phyloP scores from a whole-genome alignment of 2,888 invertebrate genomes.

The Dyspetes luteomarginatus region DNA sequence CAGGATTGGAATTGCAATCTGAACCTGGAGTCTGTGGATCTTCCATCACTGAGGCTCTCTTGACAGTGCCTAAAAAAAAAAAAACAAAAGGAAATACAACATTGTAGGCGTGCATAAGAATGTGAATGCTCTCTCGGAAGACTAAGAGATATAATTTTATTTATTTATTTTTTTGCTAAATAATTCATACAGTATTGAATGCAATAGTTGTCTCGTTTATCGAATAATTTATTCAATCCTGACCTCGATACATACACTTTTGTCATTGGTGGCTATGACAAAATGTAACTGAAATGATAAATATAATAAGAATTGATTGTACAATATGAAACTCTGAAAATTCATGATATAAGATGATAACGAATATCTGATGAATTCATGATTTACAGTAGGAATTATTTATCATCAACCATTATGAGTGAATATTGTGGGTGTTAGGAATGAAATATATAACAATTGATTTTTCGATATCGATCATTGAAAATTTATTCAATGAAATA shows the following conservation, averaged over 20 bases:
- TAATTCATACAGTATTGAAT: constrained; percentile 54
- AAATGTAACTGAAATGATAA: constrained; percentile 4
- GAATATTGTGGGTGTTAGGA: neutral
- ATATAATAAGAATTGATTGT: constrained; percentile 26
- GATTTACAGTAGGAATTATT: neutral
- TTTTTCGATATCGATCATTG: neutral
- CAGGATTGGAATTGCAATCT: constrained; percentile 86
- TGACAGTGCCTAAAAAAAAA: constrained; percentile 73
- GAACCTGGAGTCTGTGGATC: constrained; percentile 85
- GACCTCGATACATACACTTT: constrained; percentile 51
- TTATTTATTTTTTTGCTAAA: constrained; percentile 25
- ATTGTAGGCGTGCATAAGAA: neutral
- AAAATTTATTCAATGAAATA: too few species aligned
- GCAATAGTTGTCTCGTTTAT: constrained; percentile 37
- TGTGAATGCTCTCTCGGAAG: neutral
- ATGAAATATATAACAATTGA: neutral
- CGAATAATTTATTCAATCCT: constrained; percentile 55
- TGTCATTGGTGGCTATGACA: neutral
- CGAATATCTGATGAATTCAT: neutral
- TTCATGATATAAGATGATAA: neutral
- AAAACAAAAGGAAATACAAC: constrained; percentile 11
- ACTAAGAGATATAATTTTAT: neutral
- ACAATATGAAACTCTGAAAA: neutral
- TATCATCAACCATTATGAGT: neutral
- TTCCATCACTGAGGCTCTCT: constrained; percentile 79